Conservation (phyloP, 2,113 vertebrate species). For the Lycocorax pyrrhopterus region DNA sequence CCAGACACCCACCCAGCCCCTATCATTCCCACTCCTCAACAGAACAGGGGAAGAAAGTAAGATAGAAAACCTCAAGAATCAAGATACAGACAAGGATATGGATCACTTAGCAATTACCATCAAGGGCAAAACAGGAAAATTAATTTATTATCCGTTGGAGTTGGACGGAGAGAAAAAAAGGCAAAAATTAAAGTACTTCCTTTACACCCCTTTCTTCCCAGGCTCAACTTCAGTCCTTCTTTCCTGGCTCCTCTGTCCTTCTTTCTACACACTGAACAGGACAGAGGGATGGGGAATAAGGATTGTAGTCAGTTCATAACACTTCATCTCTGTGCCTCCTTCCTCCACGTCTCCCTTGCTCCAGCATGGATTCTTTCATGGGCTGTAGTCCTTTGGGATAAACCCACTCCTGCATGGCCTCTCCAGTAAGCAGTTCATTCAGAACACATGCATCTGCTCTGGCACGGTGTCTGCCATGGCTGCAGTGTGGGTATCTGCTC, state of each 20-base stretch:
- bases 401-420: not conserved
- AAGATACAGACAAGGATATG: not conserved
- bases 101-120: not conserved
- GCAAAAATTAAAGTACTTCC: not conserved
- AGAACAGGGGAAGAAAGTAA: not conserved
- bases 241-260: not conserved
- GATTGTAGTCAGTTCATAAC: not conserved
- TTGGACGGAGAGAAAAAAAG: not conserved
- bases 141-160: not conserved
- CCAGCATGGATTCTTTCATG: not conserved
- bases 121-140: not conserved
- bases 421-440: not conserved
- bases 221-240: not conserved
- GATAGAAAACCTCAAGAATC: not conserved
- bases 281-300: not conserved
- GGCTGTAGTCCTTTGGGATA: not conserved
- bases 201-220: accelerated
- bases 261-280: not conserved
- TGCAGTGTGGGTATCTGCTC: not conserved
- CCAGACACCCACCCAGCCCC: not conserved
- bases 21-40: not conserved
- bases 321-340: accelerated
- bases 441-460: not conserved
- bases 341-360: not conserved
- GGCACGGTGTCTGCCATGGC: not conserved